phyloP scores from a whole-genome alignment of 2,797 vertebrate genomes.

The Bovichtus diacanthus region DNA sequence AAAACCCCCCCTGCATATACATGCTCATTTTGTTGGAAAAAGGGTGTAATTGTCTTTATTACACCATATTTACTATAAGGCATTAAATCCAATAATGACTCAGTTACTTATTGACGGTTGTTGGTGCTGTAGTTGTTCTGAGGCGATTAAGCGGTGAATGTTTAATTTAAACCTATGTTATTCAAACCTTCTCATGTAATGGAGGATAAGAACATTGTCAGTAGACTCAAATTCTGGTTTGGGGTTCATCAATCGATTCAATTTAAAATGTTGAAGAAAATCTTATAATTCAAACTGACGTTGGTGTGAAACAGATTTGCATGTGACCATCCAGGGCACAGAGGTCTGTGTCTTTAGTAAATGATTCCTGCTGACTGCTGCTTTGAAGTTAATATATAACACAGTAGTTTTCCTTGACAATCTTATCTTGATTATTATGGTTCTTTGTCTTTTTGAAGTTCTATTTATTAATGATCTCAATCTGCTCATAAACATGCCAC shows the following conservation, averaged over 20 bases:
- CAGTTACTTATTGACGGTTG: not conserved
- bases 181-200: not conserved
- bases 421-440: constrained; percentile 46
- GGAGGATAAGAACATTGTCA: not conserved
- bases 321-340: not conserved
- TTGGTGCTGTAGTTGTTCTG: not conserved
- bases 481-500: not conserved
- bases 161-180: not conserved
- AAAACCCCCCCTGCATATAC: too few relatives aligned
- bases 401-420: constrained; percentile 17
- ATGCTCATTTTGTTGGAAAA: too few relatives aligned
- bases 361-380: constrained; percentile 25
- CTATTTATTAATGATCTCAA: constrained; percentile 27
- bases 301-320: not conserved
- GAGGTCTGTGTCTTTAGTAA: constrained; percentile 20
- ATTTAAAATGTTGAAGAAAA: not conserved
- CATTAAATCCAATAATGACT: not conserved
- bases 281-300: not conserved
- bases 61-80: too few relatives aligned
- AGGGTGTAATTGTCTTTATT: too few relatives aligned
- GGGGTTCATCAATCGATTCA: not conserved
- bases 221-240: not conserved
- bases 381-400: constrained; percentile 63
- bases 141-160: not conserved
- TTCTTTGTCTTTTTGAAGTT: constrained; percentile 32